A percentile compares a stretch with the other conserved stretches of the same genome.
phyloP scores from a whole-genome alignment of 2,888 invertebrate species.

The Macropis europaea region DNA sequence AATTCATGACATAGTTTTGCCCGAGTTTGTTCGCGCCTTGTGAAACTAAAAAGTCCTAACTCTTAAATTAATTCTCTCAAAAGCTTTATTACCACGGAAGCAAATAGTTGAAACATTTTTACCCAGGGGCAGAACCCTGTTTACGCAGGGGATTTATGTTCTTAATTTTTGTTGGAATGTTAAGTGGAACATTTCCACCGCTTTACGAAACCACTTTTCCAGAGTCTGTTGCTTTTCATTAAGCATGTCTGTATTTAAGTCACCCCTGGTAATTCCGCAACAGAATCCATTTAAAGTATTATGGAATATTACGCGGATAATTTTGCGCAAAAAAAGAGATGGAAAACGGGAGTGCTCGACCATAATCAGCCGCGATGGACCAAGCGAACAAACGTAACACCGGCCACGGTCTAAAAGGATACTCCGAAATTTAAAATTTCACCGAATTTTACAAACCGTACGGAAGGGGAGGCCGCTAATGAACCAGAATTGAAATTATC shows the following conservation, averaged over 20 bases:
- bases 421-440: neutral
- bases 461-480: slow-evolving; percentile 2
- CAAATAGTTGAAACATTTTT: too few relatives aligned
- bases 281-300: neutral
- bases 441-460: slow-evolving; percentile 7
- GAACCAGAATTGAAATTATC: slow-evolving; percentile 31
- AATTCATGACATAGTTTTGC: too few relatives aligned
- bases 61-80: too few relatives aligned
- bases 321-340: neutral
- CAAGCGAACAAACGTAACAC: neutral
- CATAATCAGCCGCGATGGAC: neutral
- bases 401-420: neutral
- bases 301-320: neutral
- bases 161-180: too few relatives aligned
- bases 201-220: neutral
- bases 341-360: too few relatives aligned
- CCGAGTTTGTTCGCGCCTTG: too few relatives aligned
- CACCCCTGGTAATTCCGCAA: neutral
- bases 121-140: too few relatives aligned
- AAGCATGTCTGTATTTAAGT: neutral
- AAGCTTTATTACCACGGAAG: too few relatives aligned
- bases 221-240: neutral
- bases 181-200: too few relatives aligned
- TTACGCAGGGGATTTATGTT: too few relatives aligned
- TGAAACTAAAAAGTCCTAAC: too few relatives aligned